These are phyloP conservation scores for Galago senegalensis DNA, from an alignment of 2,797 vertebrate species.

Conservation along the genomic window DNA sequence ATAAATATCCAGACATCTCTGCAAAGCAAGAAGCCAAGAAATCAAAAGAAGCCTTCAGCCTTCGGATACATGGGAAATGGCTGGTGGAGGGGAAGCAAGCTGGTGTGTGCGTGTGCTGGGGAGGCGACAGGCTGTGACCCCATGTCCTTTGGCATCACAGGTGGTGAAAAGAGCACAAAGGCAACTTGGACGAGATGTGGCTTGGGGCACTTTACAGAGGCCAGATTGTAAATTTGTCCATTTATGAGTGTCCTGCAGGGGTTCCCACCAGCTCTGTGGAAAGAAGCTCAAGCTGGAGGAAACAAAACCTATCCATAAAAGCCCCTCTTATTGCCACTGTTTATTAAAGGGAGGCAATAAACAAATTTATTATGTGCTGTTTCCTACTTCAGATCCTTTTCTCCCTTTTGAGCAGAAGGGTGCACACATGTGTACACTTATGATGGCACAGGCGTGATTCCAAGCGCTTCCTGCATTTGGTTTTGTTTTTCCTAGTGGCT, in stretches of 20 bases:
- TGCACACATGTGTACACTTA: not conserved
- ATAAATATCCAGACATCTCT: constrained; percentile 53
- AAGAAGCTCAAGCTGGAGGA: constrained; percentile 81
- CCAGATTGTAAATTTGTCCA: constrained; percentile 89
- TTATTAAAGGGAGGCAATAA: constrained; percentile 87
- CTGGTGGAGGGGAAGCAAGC: constrained; percentile 79
- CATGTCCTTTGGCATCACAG: constrained; percentile 86
- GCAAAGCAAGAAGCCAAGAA: constrained; percentile 86
- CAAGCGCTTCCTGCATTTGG: not conserved
- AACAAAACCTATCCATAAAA: constrained; percentile 87
- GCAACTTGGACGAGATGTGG: constrained; percentile 83
- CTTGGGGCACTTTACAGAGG: constrained; percentile 86
- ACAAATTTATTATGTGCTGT: constrained; percentile 81
- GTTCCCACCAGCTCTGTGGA: constrained; percentile 86
- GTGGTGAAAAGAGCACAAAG: constrained; percentile 87
- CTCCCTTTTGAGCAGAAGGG: not conserved
- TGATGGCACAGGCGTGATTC: not conserved
- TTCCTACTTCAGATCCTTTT: constrained; percentile 70
- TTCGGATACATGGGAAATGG: constrained; percentile 85
- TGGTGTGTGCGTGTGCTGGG: not conserved
- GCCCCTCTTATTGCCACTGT: constrained; percentile 82
- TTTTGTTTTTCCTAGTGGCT: not conserved
- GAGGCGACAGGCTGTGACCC: constrained; percentile 86
- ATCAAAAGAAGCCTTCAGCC: constrained; percentile 86
- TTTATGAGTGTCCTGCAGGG: constrained; percentile 87